Evolutionary conservation across 2,797 vertebrate species (phyloP).

Genomic region (Oreonectes daqikongensis): DNA sequence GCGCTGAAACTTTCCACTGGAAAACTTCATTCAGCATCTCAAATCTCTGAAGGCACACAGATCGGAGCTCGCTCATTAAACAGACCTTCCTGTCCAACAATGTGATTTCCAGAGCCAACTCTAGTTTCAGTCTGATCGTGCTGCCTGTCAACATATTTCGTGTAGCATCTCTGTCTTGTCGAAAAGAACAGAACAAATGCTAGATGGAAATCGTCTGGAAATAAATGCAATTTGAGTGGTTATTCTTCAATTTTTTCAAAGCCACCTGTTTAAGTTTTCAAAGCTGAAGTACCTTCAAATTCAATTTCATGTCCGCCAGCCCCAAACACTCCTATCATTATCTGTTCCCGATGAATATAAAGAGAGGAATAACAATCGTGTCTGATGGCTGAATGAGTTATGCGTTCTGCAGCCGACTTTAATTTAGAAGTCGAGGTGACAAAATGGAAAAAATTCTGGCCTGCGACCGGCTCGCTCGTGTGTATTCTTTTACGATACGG

Average conservation of each 20-base stretch:
- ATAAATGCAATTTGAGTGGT: background rate
- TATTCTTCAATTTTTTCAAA: background rate
- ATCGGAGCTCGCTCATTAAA: constrained; percentile 61
- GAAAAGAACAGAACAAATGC: constrained; percentile 7
- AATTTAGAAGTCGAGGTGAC: constrained; percentile 56
- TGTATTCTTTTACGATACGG: constrained; percentile 53
- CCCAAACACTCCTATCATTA: constrained; percentile 34
- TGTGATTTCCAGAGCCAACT: constrained; percentile 57
- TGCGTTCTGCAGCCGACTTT: constrained; percentile 51
- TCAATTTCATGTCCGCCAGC: constrained; percentile 30
- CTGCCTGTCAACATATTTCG: constrained; percentile 58
- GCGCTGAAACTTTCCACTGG: constrained; percentile 55
- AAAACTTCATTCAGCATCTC: constrained; percentile 53
- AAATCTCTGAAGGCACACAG: constrained; percentile 55
- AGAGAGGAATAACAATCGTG: constrained; percentile 53
- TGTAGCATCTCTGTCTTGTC: constrained; percentile 41
- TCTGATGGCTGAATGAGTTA: constrained; percentile 49
- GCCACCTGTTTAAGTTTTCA: constrained; percentile 27
- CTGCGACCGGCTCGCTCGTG: constrained; percentile 14
- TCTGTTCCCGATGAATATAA: constrained; percentile 45
- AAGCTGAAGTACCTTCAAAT: constrained; percentile 28
- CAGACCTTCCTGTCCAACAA: constrained; percentile 60
- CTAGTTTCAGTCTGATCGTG: constrained; percentile 56
- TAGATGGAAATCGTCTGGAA: constrained; percentile 4
- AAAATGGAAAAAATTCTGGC: constrained; percentile 51